Evolutionary conservation across 23 tunicate genomes (phyloP), one percentile per base, ranked within the genome.

Genomic region (Ascidia mentula): DNA sequence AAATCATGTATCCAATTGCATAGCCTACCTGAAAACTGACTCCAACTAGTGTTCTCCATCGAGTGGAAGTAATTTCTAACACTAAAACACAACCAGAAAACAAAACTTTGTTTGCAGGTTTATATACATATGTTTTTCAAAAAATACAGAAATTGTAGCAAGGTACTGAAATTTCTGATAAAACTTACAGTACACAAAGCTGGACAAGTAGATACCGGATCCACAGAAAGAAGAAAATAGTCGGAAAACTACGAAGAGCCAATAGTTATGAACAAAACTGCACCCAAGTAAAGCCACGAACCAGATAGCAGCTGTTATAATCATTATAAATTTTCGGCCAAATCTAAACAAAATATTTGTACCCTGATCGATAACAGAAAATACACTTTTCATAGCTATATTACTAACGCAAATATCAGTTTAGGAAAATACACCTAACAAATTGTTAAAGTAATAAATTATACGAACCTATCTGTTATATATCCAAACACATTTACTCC

Each of bases 1-100:
- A 34, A 40, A 84, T 84, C 95, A 89, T 89, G 82, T 89, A 89
- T 26, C 95, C 95, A 31, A 89, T 74, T 32, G 95, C 95, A 79
- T 84, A 89, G 30, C 46, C 65, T 34, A 75, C 59, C 65, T 89
- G 95, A 60, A 82, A 89, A 40, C 88, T 74, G 18, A 89, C 84
- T 6, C 95, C 95, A 32, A 84, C 26, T 46, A 86, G 45, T 0
- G 95, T 84, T 37, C 95, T 73, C 88, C 85, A 84, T 60, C 78
- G 60, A 40, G 46, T 60, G 40, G 85, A 75, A 0, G 78, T 79
- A 9, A 89, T 78, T 59, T 89, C 95, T 85, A 89, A 72, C 5
- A 89, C 95, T 89, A 53, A 53, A 77, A 45, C 38, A 45, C 8
- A 40, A 46, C 9, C 38, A 69, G 37, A 36, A n/a, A 37, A 0